Evolutionary conservation across 2,888 invertebrate genomes (phyloP).

Genomic region (Lamproptera curius): DNA sequence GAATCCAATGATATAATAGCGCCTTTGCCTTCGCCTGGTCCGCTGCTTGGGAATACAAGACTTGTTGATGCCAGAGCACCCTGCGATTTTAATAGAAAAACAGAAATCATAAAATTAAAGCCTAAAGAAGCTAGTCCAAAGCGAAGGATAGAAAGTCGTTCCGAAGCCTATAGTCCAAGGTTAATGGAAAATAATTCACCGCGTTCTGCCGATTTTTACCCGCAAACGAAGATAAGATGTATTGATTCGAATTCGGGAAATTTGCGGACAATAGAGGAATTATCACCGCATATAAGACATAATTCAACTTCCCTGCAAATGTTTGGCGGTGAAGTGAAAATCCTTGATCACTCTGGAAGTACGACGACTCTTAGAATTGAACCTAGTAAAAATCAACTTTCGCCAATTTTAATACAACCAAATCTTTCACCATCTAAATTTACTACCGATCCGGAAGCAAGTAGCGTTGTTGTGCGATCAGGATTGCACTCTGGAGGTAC

Average conservation of each 20-base stretch:
- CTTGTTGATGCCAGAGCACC: conserved; percentile 81
- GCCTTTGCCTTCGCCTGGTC: conserved; percentile 89
- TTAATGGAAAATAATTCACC: conserved; percentile 62
- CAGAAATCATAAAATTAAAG: conserved; percentile 54
- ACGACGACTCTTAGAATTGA: conserved; percentile 84
- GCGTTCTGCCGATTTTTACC: conserved; percentile 58
- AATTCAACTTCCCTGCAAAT: conserved; percentile 79
- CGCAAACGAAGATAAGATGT: conserved; percentile 71
- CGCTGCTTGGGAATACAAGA: conserved; percentile 88
- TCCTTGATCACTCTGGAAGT: conserved; percentile 82
- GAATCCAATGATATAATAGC: conserved; percentile 73
- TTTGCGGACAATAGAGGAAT: conserved; percentile 76
- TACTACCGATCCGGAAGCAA: conserved; percentile 70
- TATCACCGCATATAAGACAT: conserved; percentile 77
- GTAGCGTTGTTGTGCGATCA: conserved; percentile 87
- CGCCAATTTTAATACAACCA: conserved; percentile 75
- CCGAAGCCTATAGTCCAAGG: conserved; percentile 63
- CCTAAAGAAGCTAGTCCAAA: conserved; percentile 56
- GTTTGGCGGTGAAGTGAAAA: conserved; percentile 89
- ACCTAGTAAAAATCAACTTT: conserved; percentile 76
- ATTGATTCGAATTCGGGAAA: conserved; percentile 67
- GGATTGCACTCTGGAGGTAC: conserved; percentile 91
- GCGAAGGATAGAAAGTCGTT: conserved; percentile 57
- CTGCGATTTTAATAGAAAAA: conserved; percentile 62
- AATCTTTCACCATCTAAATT: conserved; percentile 68